Conservation (phyloP, 2,797 vertebrate genomes). For the Thripadectes ignobilis region DNA sequence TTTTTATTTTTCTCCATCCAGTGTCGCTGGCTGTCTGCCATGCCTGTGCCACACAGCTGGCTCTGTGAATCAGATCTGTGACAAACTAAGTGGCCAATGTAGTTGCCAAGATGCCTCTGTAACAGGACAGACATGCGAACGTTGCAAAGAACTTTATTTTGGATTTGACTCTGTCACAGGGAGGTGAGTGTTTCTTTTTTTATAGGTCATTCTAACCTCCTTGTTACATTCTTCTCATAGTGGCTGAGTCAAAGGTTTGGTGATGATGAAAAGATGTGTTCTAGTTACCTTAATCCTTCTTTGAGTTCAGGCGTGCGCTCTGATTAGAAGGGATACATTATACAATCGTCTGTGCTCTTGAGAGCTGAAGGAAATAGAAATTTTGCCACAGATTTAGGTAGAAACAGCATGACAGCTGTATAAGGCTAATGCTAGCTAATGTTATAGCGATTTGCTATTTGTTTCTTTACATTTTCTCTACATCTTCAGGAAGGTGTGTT, state of each 20-base stretch:
- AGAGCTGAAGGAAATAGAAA: not conserved
- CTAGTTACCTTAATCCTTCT: not conserved
- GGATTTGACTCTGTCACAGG: conserved; percentile 82
- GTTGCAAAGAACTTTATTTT: conserved; percentile 82
- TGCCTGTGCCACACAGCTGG: conserved; percentile 86
- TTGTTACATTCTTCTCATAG: not conserved
- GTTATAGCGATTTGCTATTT: not conserved
- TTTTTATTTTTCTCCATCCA: conserved; percentile 78
- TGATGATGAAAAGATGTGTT: not conserved
- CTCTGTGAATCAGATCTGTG: conserved; percentile 78
- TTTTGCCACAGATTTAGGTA: not conserved
- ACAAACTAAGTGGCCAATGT: conserved; percentile 83
- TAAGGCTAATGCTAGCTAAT: not conserved
- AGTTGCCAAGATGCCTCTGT: conserved; percentile 81
- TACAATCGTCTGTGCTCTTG: not conserved
- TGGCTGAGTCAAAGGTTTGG: not conserved
- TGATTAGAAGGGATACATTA: not conserved
- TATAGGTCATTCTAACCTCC: not conserved
- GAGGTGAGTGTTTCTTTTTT: conserved; percentile 47
- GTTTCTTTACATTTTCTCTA: not conserved
- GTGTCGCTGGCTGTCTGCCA: conserved; percentile 75
- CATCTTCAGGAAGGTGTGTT: not conserved
- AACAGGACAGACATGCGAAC: conserved; percentile 84
- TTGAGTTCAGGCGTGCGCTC: not conserved
- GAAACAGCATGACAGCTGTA: not conserved